Percentiles rank a stretch among this genome's conserved stretches.
Conservation (phyloP, 92 coral and sea anemone genomes). For the Palythoa grandiflora region DNA sequence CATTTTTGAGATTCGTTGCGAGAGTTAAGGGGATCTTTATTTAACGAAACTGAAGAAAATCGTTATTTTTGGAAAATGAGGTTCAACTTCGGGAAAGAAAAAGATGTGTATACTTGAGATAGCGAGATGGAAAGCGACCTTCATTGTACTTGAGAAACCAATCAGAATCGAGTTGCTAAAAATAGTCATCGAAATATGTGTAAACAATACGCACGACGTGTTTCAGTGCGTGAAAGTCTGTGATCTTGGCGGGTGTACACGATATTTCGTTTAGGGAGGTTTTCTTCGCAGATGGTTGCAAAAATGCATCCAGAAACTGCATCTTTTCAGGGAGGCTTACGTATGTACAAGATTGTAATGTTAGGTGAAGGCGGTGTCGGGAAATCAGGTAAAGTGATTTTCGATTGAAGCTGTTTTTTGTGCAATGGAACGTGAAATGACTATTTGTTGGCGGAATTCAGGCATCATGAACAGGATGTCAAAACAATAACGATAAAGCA, state of each 20-base stretch:
- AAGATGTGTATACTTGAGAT: background rate
- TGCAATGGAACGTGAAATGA: constrained; percentile 40
- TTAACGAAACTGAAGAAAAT: constrained; percentile 28
- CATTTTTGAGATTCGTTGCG: background rate
- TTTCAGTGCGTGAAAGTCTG: constrained; percentile 35
- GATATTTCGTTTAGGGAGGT: background rate
- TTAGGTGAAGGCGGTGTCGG: constrained; percentile 84
- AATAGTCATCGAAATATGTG: constrained; percentile 19
- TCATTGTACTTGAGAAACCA: constrained; percentile 28
- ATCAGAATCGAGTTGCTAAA: constrained; percentile 13
- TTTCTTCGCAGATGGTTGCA: constrained; percentile 26
- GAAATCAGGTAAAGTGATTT: constrained; percentile 67
- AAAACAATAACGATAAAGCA: constrained; percentile 27
- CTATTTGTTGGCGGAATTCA: constrained; percentile 48
- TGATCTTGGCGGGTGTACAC: background rate
- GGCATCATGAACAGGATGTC: constrained; percentile 34
- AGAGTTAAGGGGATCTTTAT: background rate
- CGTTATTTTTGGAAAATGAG: background rate
- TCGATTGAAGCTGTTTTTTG: constrained; percentile 26
- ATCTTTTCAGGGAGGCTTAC: constrained; percentile 71
- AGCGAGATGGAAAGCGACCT: background rate
- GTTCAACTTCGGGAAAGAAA: background rate
- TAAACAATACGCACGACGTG: constrained; percentile 31
- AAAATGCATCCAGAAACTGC: constrained; percentile 79
- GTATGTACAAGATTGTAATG: constrained; percentile 73